phyloP scores from a whole-genome alignment of 2,888 invertebrate species.

The Rotaria sp. region DNA sequence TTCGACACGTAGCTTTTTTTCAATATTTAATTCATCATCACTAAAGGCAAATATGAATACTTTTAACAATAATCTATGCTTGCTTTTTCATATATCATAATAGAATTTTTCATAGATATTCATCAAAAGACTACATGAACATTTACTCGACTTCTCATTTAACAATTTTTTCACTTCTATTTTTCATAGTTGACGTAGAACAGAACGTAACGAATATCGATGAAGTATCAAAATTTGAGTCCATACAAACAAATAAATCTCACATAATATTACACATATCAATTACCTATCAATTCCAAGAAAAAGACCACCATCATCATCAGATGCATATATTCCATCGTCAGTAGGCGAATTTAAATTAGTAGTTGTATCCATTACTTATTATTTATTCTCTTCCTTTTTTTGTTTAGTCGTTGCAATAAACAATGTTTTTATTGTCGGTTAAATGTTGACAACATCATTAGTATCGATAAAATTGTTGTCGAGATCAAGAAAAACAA shows the following conservation, averaged over 20 bases:
- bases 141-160: background rate
- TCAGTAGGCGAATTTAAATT: background rate
- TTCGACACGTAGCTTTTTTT: background rate
- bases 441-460: background rate
- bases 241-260: background rate
- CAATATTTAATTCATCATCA: background rate
- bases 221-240: background rate
- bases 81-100: background rate
- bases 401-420: background rate
- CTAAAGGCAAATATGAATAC: background rate
- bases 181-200: background rate
- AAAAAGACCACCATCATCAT: background rate
- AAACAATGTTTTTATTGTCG: background rate
- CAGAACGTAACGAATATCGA: background rate
- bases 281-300: background rate
- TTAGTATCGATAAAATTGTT: constrained; percentile 1
- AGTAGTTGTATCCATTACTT: background rate
- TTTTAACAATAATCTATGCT: no score
- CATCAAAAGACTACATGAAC: background rate
- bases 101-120: background rate
- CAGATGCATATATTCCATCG: background rate
- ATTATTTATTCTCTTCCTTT: background rate
- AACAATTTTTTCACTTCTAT: background rate
- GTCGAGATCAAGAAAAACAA: background rate
- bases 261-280: background rate